Conservation (phyloP, 2,113 vertebrate species). For the Corythoichthys haematopterus region DNA sequence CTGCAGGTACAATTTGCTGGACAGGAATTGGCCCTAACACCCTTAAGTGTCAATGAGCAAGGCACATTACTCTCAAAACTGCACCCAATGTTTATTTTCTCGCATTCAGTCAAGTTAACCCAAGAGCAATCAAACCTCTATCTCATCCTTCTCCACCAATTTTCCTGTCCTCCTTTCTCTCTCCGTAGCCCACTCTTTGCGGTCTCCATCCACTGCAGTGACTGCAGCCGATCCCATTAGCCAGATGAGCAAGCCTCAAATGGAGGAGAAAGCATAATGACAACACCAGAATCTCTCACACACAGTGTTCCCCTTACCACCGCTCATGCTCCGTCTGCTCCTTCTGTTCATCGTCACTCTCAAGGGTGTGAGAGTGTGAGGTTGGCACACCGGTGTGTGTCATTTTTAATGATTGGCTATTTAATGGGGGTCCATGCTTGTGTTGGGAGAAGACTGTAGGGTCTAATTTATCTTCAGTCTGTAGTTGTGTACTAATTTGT, state of each 20-base stretch:
- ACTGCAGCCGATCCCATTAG: constrained; percentile 67
- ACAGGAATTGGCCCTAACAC: not conserved
- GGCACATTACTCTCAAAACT: not conserved
- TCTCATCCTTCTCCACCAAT: constrained; percentile 19
- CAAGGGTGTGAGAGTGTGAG: constrained; percentile 11
- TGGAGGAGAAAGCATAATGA: constrained; percentile 63
- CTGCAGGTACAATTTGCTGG: not conserved
- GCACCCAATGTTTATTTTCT: not conserved
- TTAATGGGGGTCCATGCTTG: not conserved
- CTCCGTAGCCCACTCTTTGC: constrained; percentile 1
- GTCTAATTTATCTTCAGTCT: not conserved
- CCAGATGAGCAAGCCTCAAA: constrained; percentile 65
- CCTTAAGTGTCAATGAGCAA: not conserved
- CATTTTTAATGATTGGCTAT: constrained; percentile 13
- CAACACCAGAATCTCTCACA: constrained; percentile 37
- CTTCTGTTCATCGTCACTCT: constrained; percentile 38
- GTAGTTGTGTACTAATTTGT: constrained; percentile 6
- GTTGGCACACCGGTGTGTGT: constrained; percentile 2
- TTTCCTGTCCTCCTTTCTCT: constrained; percentile 9
- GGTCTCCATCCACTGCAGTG: constrained; percentile 24
- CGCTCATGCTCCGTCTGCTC: constrained; percentile 26
- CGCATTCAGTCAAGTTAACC: not conserved
- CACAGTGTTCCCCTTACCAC: constrained; percentile 6
- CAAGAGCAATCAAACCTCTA: constrained; percentile 27
- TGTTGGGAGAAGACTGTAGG: not conserved